A percentile compares a stretch with the other conserved stretches of the same genome.
Conservation (phyloP, 2,113 vertebrate species). For the Coptodon rendalli region DNA sequence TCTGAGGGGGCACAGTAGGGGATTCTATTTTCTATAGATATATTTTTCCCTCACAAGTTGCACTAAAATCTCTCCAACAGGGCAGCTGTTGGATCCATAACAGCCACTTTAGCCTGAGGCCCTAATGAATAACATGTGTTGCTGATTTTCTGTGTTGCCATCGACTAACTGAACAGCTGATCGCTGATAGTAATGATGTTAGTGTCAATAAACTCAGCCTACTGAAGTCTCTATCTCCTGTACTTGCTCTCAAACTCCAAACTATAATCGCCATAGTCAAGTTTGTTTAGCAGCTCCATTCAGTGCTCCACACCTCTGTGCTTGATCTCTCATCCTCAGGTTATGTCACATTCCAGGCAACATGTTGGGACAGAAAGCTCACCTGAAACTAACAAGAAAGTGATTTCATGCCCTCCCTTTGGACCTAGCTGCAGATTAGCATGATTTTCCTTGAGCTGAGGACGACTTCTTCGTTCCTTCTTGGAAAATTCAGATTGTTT, state of each 20-base stretch:
- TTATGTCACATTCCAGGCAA: constrained; percentile 58
- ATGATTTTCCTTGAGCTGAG: not conserved
- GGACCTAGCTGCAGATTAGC: not conserved
- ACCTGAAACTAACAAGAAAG: not conserved
- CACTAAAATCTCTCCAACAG: not conserved
- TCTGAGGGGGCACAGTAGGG: not conserved
- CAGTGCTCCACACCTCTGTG: not conserved
- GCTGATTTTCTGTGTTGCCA: not conserved
- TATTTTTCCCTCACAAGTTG: not conserved
- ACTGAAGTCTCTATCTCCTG: not conserved
- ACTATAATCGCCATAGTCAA: not conserved
- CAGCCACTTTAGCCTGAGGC: not conserved
- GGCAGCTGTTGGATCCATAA: not conserved
- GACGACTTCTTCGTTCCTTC: not conserved
- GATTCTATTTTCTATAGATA: not conserved
- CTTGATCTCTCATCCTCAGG: not conserved
- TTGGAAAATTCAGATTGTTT: not conserved
- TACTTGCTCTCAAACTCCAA: not conserved
- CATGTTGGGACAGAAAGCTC: constrained; percentile 32
- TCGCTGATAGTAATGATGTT: not conserved
- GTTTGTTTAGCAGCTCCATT: not conserved
- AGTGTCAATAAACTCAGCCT: not conserved
- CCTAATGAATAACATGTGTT: not conserved
- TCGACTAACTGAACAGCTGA: not conserved
- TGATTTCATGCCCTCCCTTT: not conserved